phyloP scores from a whole-genome alignment of 2,113 vertebrate genomes.

The Phasianus colchicus region DNA sequence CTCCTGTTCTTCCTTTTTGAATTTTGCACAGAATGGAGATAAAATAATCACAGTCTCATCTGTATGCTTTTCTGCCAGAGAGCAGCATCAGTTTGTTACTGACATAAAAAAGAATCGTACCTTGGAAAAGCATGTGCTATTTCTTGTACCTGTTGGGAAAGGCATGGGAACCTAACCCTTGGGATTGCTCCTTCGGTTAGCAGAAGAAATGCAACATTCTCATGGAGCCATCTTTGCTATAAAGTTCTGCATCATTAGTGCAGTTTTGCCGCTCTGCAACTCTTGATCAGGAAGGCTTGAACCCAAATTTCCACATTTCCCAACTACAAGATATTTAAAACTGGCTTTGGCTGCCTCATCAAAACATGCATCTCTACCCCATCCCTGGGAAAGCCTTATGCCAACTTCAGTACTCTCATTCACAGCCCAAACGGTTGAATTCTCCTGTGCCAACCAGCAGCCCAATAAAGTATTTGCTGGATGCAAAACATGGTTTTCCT shows the following conservation, averaged over 20 bases:
- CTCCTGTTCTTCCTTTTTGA: background rate
- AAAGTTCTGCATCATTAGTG: background rate
- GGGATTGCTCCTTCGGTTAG: background rate
- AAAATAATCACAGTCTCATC: background rate
- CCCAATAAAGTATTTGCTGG: slow-evolving; percentile 73
- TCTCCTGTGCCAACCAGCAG: slow-evolving; percentile 62
- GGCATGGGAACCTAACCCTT: background rate
- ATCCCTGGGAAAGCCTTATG: slow-evolving; percentile 60
- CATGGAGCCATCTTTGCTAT: background rate
- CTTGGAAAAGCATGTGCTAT: background rate
- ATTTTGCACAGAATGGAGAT: background rate
- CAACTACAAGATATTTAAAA: slow-evolving; percentile 53
- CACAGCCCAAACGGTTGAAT: slow-evolving; percentile 55
- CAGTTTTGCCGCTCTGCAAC: slow-evolving; percentile 12
- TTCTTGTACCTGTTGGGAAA: background rate
- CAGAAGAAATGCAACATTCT: background rate
- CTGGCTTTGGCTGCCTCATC: slow-evolving; percentile 16
- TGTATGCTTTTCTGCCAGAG: rapidly evolving
- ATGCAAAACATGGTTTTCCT: slow-evolving; percentile 63
- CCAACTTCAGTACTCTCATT: slow-evolving; percentile 58
- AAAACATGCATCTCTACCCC: slow-evolving; percentile 21
- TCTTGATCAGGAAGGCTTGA: slow-evolving; percentile 28
- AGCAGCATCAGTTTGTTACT: background rate
- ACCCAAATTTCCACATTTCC: slow-evolving; percentile 3
- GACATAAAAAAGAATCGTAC: background rate